Percentiles rank a stretch among this genome's conserved stretches.
Evolutionary conservation across 2,113 vertebrate genomes (phyloP).

Genomic region (Opisthocomus hoazin): DNA sequence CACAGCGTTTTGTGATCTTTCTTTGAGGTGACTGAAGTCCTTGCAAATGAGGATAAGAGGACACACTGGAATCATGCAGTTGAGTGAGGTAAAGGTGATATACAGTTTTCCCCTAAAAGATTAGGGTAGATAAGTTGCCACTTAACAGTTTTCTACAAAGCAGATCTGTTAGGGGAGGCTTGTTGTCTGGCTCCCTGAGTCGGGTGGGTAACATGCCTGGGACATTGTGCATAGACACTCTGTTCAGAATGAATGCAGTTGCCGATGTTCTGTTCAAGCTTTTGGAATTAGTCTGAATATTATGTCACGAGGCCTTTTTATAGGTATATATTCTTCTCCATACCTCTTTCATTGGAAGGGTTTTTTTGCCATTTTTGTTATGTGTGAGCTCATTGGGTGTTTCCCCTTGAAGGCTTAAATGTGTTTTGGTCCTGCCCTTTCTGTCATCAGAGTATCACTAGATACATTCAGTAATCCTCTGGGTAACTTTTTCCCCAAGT

Average conservation of each 20-base stretch:
- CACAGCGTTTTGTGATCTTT: neutral
- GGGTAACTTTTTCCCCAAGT: neutral
- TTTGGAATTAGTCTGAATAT: neutral
- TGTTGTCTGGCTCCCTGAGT: neutral
- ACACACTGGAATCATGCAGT: accelerated
- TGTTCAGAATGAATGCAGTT: neutral
- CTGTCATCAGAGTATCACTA: neutral
- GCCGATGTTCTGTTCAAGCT: neutral
- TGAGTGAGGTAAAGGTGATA: neutral
- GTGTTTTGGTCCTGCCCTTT: neutral
- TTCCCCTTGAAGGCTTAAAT: neutral
- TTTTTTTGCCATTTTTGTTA: neutral
- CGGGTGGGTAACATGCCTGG: accelerated
- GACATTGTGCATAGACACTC: accelerated
- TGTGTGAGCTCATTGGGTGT: neutral
- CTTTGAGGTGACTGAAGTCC: neutral
- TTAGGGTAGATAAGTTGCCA: neutral
- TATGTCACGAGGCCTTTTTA: neutral
- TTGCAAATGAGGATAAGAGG: neutral
- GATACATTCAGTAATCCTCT: neutral
- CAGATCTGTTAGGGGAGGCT: neutral
- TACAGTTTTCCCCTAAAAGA: neutral
- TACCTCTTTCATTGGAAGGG: neutral
- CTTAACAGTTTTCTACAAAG: neutral
- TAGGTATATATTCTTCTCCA: neutral